These are phyloP conservation scores for Melinaea marsaeus DNA, from an alignment of 2,888 invertebrate genomes.

Conservation along the genomic window DNA sequence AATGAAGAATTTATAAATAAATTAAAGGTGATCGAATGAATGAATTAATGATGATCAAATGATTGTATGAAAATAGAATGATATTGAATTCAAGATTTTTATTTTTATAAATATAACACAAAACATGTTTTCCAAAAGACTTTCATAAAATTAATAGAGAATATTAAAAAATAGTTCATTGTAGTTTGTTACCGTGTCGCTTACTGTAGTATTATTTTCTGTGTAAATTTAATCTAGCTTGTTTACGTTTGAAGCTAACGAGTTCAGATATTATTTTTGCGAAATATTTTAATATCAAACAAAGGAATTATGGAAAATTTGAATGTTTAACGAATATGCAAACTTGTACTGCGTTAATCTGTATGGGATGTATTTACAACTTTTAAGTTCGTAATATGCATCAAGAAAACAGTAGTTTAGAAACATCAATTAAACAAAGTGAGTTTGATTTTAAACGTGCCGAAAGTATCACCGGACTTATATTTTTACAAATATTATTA, in stretches of 20 bases:
- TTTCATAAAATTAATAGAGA: too few species aligned
- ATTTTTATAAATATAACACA: too few species aligned
- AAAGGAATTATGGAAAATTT: constrained; percentile 1
- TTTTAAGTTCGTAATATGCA: too few species aligned
- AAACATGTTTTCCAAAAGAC: too few species aligned
- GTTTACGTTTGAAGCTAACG: constrained; percentile 42
- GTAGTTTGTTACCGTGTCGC: constrained; percentile 35
- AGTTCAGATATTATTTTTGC: constrained; percentile 41
- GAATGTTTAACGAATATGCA: background rate
- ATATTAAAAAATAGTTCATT: constrained; percentile 33
- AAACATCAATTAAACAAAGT: background rate
- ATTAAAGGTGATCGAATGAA: too few species aligned
- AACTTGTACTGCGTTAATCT: background rate
- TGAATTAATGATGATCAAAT: too few species aligned
- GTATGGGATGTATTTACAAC: background rate
- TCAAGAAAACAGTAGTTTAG: background rate
- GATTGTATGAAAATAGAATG: too few species aligned
- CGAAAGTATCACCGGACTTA: too few species aligned
- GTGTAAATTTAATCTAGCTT: constrained; percentile 34
- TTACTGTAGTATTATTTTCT: constrained; percentile 35
- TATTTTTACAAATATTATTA: too few species aligned
- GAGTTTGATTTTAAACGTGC: too few species aligned
- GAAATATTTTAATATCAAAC: constrained; percentile 21
- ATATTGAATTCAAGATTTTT: too few species aligned
- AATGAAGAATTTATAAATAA: too few species aligned